Percentiles rank a stretch among this genome's conserved stretches.
Evolutionary conservation across 2,888 invertebrate species (phyloP).

Genomic region (Pemphredon lugubris): DNA sequence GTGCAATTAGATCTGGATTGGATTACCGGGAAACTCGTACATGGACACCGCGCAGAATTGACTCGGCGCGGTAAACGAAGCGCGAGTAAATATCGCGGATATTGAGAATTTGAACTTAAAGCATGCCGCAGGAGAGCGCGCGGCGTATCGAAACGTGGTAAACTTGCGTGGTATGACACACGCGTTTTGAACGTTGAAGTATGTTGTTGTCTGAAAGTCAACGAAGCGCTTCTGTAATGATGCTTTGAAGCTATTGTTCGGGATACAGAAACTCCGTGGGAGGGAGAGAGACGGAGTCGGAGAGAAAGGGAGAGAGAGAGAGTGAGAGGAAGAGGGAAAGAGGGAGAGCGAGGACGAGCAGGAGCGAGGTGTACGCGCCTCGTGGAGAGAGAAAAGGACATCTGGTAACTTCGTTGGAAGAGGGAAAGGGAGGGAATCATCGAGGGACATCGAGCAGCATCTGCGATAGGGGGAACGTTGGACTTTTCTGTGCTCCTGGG

Average conservation of each 20-base stretch:
- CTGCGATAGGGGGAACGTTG: slow-evolving; percentile 45
- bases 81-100: too few relatives aligned
- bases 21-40: too few relatives aligned
- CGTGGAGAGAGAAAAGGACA: slow-evolving; percentile 43
- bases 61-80: too few relatives aligned
- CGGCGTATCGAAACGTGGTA: too few relatives aligned
- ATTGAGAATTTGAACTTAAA: too few relatives aligned
- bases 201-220: slow-evolving; percentile 27
- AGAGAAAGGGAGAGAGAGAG: background rate
- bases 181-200: too few relatives aligned
- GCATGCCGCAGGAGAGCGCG: too few relatives aligned
- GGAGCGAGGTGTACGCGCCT: too few relatives aligned
- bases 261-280: slow-evolving; percentile 2
- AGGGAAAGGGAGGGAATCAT: slow-evolving; percentile 19
- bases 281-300: slow-evolving; percentile 4
- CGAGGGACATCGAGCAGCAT: slow-evolving; percentile 36
- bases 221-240: slow-evolving; percentile 11
- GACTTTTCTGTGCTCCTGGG: too few relatives aligned
- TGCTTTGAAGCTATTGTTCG: slow-evolving; percentile 22
- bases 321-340: background rate
- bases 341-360: background rate
- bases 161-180: too few relatives aligned
- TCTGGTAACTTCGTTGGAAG: slow-evolving; percentile 37
- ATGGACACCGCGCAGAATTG: too few relatives aligned
- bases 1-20: too few relatives aligned